Base-by-base conservation (phyloP, 2,888 invertebrate genomes). In the Lasioglossum villosulum region DNA sequence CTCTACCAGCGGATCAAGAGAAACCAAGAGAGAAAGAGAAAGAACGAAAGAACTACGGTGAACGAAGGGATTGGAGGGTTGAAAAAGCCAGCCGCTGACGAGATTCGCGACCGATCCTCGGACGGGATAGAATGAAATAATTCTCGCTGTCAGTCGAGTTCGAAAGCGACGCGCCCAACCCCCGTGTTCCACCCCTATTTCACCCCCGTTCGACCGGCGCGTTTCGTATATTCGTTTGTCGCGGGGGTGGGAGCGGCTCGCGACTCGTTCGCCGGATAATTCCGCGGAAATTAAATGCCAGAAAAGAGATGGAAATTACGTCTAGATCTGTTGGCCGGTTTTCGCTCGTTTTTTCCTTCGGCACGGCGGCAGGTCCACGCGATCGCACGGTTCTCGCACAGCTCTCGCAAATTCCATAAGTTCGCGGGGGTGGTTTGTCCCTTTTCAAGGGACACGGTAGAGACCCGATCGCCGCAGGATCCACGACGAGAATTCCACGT, bases 211-310 rank as follows among this genome's bases (percentile, higher is more conserved):
- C 78, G 34, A 71, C 70, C 70, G 23, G 59, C 80, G 72, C 73
- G 73, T 80, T 86, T 86, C 75, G 86, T 68, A 85, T 76, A 81
- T 86, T 86, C n/a, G 34, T 30, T 27, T 68, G 75, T 6, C n/a
- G 45, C 16, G 56, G 2, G 37, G 4, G 30, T 52, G 19, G 45
- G 63, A 30, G 30, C 30, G 16, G 39, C 52, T 84, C 75, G 84
- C 84, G 68, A 75, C 81, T 86, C 86, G 86, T 86, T 86, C 75
- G 48, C 37, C 72, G 82, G 73, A 82, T 82, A 81, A 86, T 86
- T 86, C 82, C 78, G 71, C 75, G 86, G 82, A 82, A 86, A 86
- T 86, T 78, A 86, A 86, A 86, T 78, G 86, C 77, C 86, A 85
- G 77, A 56, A 75, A 86, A 78, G 81, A 75, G 86, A 81, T 81